A percentile compares a stretch with the other conserved stretches of the same genome.
These are phyloP conservation scores for Deroplatys truncata DNA, from an alignment of 2,888 invertebrate genomes.

Conservation along the genomic window DNA sequence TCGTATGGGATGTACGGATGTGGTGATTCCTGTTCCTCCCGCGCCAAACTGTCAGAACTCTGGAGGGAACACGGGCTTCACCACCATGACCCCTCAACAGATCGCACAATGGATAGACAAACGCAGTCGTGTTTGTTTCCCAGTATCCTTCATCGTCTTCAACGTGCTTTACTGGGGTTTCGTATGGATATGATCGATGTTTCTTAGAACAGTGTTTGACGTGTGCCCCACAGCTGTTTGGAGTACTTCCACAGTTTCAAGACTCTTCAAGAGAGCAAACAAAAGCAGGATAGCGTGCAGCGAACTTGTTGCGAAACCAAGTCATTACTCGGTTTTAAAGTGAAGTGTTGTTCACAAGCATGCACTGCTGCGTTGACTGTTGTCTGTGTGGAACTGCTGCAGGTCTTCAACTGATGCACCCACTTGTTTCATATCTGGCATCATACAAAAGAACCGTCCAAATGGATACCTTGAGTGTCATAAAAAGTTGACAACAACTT, in stretches of 20 bases:
- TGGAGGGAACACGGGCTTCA: slow-evolving; percentile 52
- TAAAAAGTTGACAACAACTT: no score
- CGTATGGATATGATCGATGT: slow-evolving; percentile 45
- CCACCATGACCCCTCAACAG: slow-evolving; percentile 83
- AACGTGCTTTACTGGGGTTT: slow-evolving; percentile 78
- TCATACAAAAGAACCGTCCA: no score
- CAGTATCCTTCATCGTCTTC: slow-evolving; percentile 71
- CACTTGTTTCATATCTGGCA: no score
- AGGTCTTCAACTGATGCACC: no score
- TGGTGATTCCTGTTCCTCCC: slow-evolving; percentile 33
- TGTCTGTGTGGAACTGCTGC: no score
- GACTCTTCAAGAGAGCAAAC: not conserved
- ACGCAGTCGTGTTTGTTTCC: slow-evolving; percentile 72
- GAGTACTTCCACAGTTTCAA: not conserved
- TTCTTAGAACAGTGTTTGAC: not conserved
- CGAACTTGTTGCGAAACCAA: no score
- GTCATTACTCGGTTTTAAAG: no score
- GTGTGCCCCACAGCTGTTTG: not conserved
- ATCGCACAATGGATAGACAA: slow-evolving; percentile 85
- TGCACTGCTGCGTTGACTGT: no score
- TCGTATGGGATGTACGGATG: not conserved
- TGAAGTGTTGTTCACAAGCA: no score
- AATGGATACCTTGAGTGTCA: no score
- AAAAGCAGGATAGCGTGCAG: not conserved
- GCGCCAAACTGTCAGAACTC: slow-evolving; percentile 27